Evolutionary conservation across 2,797 vertebrate species (phyloP), one percentile per base, ranked within the genome.

Genomic region (Pseudochirops cupreus): DNA sequence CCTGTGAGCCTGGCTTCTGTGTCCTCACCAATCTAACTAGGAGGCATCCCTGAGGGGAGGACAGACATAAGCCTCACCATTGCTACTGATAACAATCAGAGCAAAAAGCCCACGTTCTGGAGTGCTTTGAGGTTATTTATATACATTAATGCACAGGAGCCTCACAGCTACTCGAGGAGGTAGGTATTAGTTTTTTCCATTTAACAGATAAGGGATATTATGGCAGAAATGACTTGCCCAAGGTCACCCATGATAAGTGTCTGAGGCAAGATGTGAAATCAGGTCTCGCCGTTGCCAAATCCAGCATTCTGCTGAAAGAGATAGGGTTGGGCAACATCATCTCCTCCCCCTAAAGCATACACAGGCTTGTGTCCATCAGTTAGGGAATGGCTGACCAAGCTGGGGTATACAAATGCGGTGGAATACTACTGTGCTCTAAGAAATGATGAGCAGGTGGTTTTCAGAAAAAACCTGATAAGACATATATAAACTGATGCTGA

Each of bases 161-260:
- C 93, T 93, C 46, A 52, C 56, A 93, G 3, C 57, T 58, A 95
- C 26, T 52, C 56, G 0, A 56, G 52, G 29, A 87, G 50, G 91
- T 50, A 82, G 39, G 31, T 1, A 11, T 53, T 29, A n/a, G 33
- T 53, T 62, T 90, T 46, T 95, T 91, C 67, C 52, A 46, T 16
- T 82, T 93, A 59, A 59, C 33, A 95, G 92, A 56, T 39, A 31
- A 67, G 74, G 39, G 90, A 94, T 92, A 74, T 1, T n/a, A n/a
- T 90, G 91, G 33, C 93, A 91, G 1, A 92, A 62, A 33, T 91
- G 90, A 82, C 33, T 28, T 57, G 28, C 24, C 16, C 5, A 87
- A 55, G 56, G 33, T 94, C 90, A 94, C 39, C 29, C 52, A 94
- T 56, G 1, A n/a, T 14, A 67, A 74, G 46, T 21, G 57, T 53